phyloP scores from a whole-genome alignment of 2,888 invertebrate genomes.

The Crioceris asparagi region DNA sequence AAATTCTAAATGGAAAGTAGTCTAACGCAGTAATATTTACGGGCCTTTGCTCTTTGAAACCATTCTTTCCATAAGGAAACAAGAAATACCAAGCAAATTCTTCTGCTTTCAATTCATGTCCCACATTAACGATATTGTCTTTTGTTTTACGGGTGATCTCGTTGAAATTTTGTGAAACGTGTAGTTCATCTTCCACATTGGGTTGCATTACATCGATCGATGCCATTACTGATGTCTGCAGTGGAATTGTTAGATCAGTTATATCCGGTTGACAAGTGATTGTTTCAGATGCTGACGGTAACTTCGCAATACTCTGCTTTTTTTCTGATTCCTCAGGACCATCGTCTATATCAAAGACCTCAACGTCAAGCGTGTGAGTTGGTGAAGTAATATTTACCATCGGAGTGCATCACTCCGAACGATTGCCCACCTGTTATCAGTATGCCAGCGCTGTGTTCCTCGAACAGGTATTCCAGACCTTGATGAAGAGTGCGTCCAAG shows the following conservation, averaged over 20 bases:
- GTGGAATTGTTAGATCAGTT: not conserved
- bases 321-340: too few relatives aligned
- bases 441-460: not conserved
- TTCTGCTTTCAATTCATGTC: conserved; percentile 5
- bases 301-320: too few relatives aligned
- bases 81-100: conserved; percentile 4
- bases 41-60: conserved; percentile 2
- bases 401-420: not conserved
- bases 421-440: conserved; percentile 1
- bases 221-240: conserved; percentile 3
- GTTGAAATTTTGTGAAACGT: conserved; percentile 4
- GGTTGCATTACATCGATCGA: conserved; percentile 3
- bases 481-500: too few relatives aligned
- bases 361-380: too few relatives aligned
- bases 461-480: not conserved
- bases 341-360: too few relatives aligned
- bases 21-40: conserved; percentile 1
- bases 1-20: conserved; percentile 3
- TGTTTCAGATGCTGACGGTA: too few relatives aligned
- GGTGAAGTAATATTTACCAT: conserved; percentile 3
- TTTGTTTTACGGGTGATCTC: conserved; percentile 4
- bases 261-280: too few relatives aligned
- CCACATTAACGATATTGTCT: conserved; percentile 2
- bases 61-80: conserved; percentile 3
- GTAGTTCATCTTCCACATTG: conserved; percentile 3